Base-by-base conservation (phyloP, 2,113 vertebrate species). In the Macrotus californicus region DNA sequence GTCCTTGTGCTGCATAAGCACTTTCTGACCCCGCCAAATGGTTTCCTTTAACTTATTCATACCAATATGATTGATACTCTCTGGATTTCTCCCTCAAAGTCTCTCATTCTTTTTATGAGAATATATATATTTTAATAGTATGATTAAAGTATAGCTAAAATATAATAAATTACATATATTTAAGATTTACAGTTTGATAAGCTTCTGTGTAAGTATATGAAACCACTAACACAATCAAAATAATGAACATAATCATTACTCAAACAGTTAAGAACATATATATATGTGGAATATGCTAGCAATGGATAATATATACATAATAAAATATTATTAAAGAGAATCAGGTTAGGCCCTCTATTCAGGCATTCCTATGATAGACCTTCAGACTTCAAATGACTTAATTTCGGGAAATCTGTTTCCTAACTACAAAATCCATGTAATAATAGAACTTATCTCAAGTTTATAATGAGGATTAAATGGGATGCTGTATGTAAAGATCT, bases 271-370 rank as follows among this genome's bases (percentile, higher is more conserved):
- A 66, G 21, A 46, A 13, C 12, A n/a, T 64, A n/a, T 21, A n/a
- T 21, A 24, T 34, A 61, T 43, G 18, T 56, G 31, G 7, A 50
- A 83, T 48, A 41, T 67, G 3, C 10, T 82, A 64, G 18, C 76
- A 31, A 73, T 24, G 75, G 4, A 81, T 80, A 84, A 43, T 39
- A 46, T 73, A 16, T 95, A 24, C 48, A 41, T 56, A 81, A 72
- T 70, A 50, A 97, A 82, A 56, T 69, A 90, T n/a, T 81, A 69
- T 43, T 73, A 70, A 83, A 41, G 48, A 95, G 46, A 93, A 64
- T 54, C 4, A 48, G 0, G 4, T 73, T n/a, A 46, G 16, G 3
- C 7, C 26, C 7, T 95, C 4, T 41, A 34, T 56, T 87, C 16
- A 81, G 15, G 13, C 3, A 66, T 88, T 90, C 43, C 13, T 13